Base-by-base conservation (phyloP, 1,140 invertebrate species). In the Andricus grossulariae region DNA sequence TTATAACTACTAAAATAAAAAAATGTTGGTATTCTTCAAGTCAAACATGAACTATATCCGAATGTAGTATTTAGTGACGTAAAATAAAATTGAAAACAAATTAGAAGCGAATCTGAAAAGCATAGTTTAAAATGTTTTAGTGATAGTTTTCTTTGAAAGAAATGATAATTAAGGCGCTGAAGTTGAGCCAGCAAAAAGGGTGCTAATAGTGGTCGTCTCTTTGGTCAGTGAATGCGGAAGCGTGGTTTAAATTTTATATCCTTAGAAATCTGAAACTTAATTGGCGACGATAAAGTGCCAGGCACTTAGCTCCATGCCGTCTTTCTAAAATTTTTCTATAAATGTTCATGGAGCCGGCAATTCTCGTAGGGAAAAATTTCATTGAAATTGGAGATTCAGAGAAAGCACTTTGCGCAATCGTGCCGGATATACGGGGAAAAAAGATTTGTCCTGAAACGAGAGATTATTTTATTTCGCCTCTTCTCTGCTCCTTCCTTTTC, bases 401-500 rank as follows among this genome's bases (percentile, higher is more conserved):
- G 60, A 32, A 45, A 66, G 60, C 60, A 66, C 60, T 71, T 70
- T 55, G 13, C 52, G 45, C 50, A 54, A 50, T 72, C 45, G 32
- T 50, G 60, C 39, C 45, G 45, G 21, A 60, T 32, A 75, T 66
- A 39, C 73, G 55, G 55, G 57, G 49, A 71, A 77, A 75, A 71
- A 74, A 71, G 45, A 76, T 77, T 74, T 52, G 25, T 32, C 60
- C 73, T 16, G 39, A 45, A 32, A 39, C 54, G 39, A 70, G 66
- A 50, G 73, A 87, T 87, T 86, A 87, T 88, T 86, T 87, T 87
- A 87, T 86, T 88, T 85, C 78, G 76, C 82, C 76, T 82, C 57
- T 87, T 88, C 81, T 80, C 77, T 73, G 76, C 52, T 32, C 55
- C 32, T 77, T 25, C 25, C 75, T 77, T 54, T 70, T 57, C 51